Evolutionary conservation across 2,113 vertebrate genomes (phyloP), one percentile per base, ranked within the genome.

Genomic region (Opisthocomus hoazin): DNA sequence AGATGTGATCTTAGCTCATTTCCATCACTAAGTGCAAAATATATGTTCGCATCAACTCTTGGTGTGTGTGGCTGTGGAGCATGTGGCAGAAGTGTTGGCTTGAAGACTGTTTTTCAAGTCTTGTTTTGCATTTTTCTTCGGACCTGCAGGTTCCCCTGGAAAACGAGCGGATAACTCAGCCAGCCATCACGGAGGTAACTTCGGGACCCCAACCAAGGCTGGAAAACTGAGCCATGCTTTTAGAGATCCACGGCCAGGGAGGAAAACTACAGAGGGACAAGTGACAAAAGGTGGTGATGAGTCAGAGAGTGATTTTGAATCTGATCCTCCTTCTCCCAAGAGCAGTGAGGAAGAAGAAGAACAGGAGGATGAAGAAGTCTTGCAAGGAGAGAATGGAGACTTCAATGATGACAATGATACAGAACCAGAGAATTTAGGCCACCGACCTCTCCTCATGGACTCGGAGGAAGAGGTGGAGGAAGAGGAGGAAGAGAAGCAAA

Each of bases 281-380:
- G 5, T 65, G 77, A 95, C 96, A 9, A 98, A 97, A 95, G 91
- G 97, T 9, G 97, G 96, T 0, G 98, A 99, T 3, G 99, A 99
- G 37, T 99, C 99, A 0, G 99, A 99, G 89, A 99, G 99, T 37
- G 99, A 99, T 92, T 99, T 99, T 48, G 99, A 99, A 80, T 99
- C 99, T 0, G 99, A 99, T 77, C 99, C 99, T 27, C 99, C 99
- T 17, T 99, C 99, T 50, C 99, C 99, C 1, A 99, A 99, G 95
- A 99, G 99, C 97, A 99, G 99, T 3, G 99, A 99, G 91, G 99
- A 99, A 74, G 99, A 99, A 19, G 98, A 99, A 22, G 97, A 98
- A 20, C 98, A 96, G 29, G 99, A 99, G 32, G 99, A 99, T 46
- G 99, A 99, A 5, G 99, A 99, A 70, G 98, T 96, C 29, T 98